Conservation (phyloP, 53 echinoderm and acorn worm species). For the Holothuria leucospilota region DNA sequence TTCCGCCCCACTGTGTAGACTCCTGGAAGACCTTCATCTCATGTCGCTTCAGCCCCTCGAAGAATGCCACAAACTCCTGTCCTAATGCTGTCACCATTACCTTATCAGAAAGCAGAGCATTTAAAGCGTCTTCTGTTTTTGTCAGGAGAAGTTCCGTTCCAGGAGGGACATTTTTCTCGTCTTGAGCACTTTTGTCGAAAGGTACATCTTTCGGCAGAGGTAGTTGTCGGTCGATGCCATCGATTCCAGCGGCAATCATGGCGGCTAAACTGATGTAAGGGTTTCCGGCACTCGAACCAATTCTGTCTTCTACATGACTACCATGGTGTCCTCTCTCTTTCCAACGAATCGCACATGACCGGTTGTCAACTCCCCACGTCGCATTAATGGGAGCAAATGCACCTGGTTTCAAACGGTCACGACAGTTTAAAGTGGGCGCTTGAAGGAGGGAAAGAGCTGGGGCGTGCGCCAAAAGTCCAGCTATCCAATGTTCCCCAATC, state of each 20-base stretch:
- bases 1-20: too few relatives aligned
- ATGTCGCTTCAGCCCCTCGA: too few relatives aligned
- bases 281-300: conserved; percentile 19
- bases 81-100: too few relatives aligned
- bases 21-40: too few relatives aligned
- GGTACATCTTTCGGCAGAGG: neutral
- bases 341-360: conserved; percentile 48
- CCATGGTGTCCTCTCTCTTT: conserved; percentile 36
- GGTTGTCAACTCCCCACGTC: conserved; percentile 72
- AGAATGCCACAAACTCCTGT: too few relatives aligned
- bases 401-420: conserved; percentile 38
- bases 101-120: too few relatives aligned
- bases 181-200: neutral
- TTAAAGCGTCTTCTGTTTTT: conserved; percentile 2
- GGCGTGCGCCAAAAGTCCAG: conserved; percentile 53
- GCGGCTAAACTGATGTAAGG: conserved; percentile 30
- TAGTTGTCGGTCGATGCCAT: conserved; percentile 23
- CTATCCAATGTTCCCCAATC: neutral
- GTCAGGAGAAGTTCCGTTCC: neutral
- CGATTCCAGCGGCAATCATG: conserved; percentile 11
- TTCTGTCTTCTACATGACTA: conserved; percentile 13
- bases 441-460: conserved; percentile 49
- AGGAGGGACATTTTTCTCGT: conserved; percentile 4
- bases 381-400: conserved; percentile 63
- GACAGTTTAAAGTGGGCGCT: conserved; percentile 63